A percentile compares a stretch with the other conserved stretches of the same genome.
Evolutionary conservation across 2,888 invertebrate genomes (phyloP).

Genomic region (Exephanes ischioxanthus): DNA sequence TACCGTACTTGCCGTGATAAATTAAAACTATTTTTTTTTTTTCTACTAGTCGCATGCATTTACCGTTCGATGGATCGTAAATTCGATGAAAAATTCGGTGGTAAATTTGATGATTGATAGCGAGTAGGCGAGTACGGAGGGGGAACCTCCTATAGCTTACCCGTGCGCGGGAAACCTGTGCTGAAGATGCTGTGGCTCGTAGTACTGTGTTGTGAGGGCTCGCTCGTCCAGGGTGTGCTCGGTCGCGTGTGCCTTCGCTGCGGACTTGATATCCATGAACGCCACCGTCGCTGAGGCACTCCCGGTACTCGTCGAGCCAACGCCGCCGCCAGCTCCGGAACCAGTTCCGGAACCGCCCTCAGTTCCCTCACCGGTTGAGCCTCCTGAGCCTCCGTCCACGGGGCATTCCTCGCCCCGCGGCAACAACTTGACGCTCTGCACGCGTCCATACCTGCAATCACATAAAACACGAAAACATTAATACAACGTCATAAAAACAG

Average conservation of each 20-base stretch:
- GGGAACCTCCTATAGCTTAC: conserved; percentile 81
- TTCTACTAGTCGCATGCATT: neutral
- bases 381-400: conserved; percentile 84
- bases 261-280: conserved; percentile 98
- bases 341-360: conserved; percentile 81
- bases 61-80: neutral
- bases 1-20: conserved; percentile 1
- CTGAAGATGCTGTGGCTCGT: conserved; percentile 90
- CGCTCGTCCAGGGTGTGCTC: conserved; percentile 96
- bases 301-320: conserved; percentile 87
- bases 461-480: conserved; percentile 11
- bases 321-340: conserved; percentile 84
- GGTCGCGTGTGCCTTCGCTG: conserved; percentile 96
- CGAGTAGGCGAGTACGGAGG: neutral
- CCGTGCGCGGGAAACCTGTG: conserved; percentile 86
- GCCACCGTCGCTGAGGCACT: conserved; percentile 95
- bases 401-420: conserved; percentile 87
- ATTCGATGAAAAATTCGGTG: neutral
- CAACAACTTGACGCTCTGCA: conserved; percentile 98
- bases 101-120: neutral
- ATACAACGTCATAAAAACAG: neutral
- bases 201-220: conserved; percentile 95
- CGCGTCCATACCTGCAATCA: conserved; percentile 95
- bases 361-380: conserved; percentile 86
- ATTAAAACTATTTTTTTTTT: neutral